phyloP scores from a whole-genome alignment of 1,140 invertebrate genomes.

The Drosophila sulfurigaster region DNA sequence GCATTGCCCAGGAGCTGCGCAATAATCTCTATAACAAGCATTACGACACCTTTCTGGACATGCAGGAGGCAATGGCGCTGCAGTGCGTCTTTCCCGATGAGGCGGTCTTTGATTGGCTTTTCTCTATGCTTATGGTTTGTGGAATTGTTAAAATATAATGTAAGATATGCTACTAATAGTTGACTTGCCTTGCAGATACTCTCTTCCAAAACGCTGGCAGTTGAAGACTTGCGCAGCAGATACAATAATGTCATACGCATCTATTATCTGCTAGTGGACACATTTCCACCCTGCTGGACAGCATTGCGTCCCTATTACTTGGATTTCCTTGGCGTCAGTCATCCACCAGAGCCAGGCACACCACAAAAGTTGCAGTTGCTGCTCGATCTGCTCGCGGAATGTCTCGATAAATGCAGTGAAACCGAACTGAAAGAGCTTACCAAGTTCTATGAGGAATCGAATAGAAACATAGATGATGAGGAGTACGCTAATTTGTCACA shows the following conservation, averaged over 20 bases:
- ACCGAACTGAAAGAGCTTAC: conserved; percentile 42
- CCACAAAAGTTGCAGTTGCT: conserved; percentile 58
- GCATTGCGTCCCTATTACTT: conserved; percentile 65
- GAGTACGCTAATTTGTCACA: conserved; percentile 48
- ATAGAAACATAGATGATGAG: conserved; percentile 43
- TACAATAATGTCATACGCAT: conserved; percentile 55
- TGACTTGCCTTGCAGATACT: conserved; percentile 40
- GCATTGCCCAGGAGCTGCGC: conserved; percentile 39
- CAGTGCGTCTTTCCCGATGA: conserved; percentile 65
- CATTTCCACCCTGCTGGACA: conserved; percentile 73
- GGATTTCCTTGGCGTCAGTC: conserved; percentile 53
- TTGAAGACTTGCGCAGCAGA: conserved; percentile 40
- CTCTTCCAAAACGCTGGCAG: conserved; percentile 39
- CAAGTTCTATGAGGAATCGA: conserved; percentile 39
- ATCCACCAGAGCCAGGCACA: not conserved
- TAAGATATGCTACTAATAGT: not conserved
- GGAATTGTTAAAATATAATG: not conserved
- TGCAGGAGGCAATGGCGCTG: conserved; percentile 55
- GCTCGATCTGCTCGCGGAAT: conserved; percentile 55
- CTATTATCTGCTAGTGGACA: conserved; percentile 58
- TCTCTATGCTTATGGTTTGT: conserved; percentile 66
- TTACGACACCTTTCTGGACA: conserved; percentile 67
- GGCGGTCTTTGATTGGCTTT: conserved; percentile 47
- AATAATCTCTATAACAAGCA: conserved; percentile 57
- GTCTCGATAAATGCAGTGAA: conserved; percentile 48